Conservation (phyloP, 2,888 invertebrate genomes). For the Electrophaes corylata region DNA sequence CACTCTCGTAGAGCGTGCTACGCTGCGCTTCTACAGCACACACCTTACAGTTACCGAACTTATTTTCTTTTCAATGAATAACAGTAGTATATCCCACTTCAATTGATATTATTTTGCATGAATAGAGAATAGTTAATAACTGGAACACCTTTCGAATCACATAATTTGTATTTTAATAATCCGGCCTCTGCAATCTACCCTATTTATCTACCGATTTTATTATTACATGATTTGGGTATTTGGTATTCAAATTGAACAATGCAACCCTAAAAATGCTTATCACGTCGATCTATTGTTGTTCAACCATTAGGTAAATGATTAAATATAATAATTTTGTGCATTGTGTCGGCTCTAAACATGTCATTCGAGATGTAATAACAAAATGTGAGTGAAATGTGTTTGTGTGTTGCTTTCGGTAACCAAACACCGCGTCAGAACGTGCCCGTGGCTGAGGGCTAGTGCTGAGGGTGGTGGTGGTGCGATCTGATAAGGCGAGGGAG, state of each 20-base stretch:
- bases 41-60: not conserved
- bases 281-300: constrained; percentile 45
- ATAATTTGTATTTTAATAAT: constrained; percentile 33
- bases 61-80: not conserved
- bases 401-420: constrained; percentile 31
- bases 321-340: constrained; percentile 56
- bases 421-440: constrained; percentile 10
- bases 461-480: too few species aligned
- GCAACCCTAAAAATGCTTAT: constrained; percentile 47
- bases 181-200: constrained; percentile 30
- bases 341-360: constrained; percentile 48
- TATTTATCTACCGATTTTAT: constrained; percentile 31
- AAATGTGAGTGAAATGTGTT: constrained; percentile 34
- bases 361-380: constrained; percentile 42
- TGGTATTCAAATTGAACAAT: constrained; percentile 41
- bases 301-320: constrained; percentile 56
- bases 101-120: constrained; percentile 17
- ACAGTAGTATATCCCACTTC: constrained; percentile 11
- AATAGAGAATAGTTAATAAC: constrained; percentile 27
- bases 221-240: constrained; percentile 40
- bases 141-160: constrained; percentile 27
- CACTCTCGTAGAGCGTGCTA: constrained; percentile 44
- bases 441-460: not conserved
- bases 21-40: constrained; percentile 19
- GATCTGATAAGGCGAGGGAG: constrained; percentile 45